Conservation (phyloP, 2,113 vertebrate species). For the Sula dactylatra region DNA sequence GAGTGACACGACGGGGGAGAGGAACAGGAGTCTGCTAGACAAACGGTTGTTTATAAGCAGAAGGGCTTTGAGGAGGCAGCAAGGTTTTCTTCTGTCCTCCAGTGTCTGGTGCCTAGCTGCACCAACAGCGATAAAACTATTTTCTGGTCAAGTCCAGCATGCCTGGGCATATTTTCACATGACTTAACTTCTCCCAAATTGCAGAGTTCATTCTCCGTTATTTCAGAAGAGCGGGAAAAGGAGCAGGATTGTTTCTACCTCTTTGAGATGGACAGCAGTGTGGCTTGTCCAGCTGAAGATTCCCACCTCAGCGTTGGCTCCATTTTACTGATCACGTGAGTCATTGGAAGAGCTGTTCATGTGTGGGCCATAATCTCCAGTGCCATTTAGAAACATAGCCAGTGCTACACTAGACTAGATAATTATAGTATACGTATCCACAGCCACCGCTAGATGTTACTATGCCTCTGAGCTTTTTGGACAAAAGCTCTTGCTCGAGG, state of each 20-base stretch:
- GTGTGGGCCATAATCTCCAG: not conserved
- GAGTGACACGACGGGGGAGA: slow-evolving; percentile 26
- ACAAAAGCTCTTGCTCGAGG: not conserved
- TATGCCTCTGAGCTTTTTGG: not conserved
- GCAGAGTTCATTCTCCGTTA: slow-evolving; percentile 79
- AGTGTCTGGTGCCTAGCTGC: not conserved
- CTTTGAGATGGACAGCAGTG: slow-evolving; percentile 88
- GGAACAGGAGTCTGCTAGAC: not conserved
- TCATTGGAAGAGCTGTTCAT: not conserved
- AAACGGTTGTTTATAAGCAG: not conserved
- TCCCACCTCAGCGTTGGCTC: slow-evolving; percentile 87
- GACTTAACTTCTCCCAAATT: not conserved
- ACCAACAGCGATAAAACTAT: not conserved
- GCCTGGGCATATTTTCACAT: not conserved
- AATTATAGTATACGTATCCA: not conserved
- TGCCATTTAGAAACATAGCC: not conserved
- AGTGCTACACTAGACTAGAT: not conserved
- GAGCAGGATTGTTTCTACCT: slow-evolving; percentile 87
- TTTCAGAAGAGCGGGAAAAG: slow-evolving; percentile 81
- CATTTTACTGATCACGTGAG: slow-evolving; percentile 91
- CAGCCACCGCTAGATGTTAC: not conserved
- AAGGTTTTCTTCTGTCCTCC: not conserved
- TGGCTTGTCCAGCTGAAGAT: slow-evolving; percentile 80
- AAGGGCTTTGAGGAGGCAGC: not conserved
- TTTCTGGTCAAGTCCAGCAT: not conserved